A percentile compares a stretch with the other conserved stretches of the same genome.
These are phyloP conservation scores for Sebastes jordani DNA, from an alignment of 2,797 vertebrate genomes.

Conservation along the genomic window DNA sequence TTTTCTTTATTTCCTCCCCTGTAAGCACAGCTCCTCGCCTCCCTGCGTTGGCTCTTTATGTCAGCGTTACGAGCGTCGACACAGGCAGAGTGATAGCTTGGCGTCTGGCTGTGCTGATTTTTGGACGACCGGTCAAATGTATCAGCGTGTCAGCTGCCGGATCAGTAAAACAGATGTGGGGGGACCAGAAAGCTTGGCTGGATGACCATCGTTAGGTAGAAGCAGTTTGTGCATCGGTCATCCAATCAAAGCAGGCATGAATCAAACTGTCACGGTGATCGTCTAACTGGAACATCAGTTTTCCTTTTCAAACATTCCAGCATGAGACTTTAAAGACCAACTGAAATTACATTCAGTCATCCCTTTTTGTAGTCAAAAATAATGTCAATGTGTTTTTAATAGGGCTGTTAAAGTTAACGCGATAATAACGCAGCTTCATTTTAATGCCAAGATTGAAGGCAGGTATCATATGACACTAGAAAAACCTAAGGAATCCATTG, in stretches of 20 bases:
- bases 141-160: constrained; percentile 33
- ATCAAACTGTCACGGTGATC: constrained; percentile 45
- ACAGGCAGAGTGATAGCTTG: constrained; percentile 15
- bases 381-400: background rate
- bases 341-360: background rate
- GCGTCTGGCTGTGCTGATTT: constrained; percentile 39
- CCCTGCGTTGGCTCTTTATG: constrained; percentile 10
- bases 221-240: constrained; percentile 19
- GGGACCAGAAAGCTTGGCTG: constrained; percentile 20
- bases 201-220: constrained; percentile 24
- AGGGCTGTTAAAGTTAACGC: no score
- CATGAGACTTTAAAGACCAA: background rate
- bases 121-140: constrained; percentile 40
- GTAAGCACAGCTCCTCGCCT: constrained; percentile 20
- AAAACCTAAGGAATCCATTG: no score
- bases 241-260: constrained; percentile 48
- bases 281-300: constrained; percentile 2
- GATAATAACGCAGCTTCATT: no score
- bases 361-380: background rate
- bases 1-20: constrained; percentile 39
- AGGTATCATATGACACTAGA: no score
- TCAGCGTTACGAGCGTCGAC: constrained; percentile 4
- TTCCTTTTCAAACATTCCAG: constrained; percentile 8
- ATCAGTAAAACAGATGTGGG: constrained; percentile 56
- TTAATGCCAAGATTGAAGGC: no score